phyloP scores from a whole-genome alignment of 2,888 invertebrate genomes.

The Caenorhabditis angaria region DNA sequence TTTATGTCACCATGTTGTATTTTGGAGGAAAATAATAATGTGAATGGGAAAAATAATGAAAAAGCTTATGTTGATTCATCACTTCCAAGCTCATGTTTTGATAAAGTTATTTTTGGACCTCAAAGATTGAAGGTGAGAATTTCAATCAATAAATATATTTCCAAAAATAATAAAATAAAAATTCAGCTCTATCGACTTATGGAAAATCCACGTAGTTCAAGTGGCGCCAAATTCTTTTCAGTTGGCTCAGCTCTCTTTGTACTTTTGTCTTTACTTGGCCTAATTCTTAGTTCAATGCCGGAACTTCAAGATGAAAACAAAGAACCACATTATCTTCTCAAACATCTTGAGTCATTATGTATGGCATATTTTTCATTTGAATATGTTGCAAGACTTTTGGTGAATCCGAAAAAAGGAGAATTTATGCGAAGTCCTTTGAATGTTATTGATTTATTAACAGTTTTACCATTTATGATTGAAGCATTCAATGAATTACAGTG shows the following conservation, averaged over 20 bases:
- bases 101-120: slow-evolving; percentile 55
- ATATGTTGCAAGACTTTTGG: slow-evolving; percentile 61
- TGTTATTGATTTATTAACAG: slow-evolving; percentile 68
- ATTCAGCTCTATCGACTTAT: slow-evolving; percentile 52
- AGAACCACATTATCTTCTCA: slow-evolving; percentile 52
- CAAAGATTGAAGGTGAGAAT: slow-evolving; percentile 2
- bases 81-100: slow-evolving; percentile 59
- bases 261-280: slow-evolving; percentile 63
- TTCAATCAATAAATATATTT: neutral
- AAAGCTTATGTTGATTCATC: slow-evolving; percentile 55
- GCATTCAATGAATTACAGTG: slow-evolving; percentile 56
- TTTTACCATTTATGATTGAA: slow-evolving; percentile 61
- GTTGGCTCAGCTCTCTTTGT: slow-evolving; percentile 68
- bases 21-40: slow-evolving; percentile 55
- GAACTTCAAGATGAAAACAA: slow-evolving; percentile 65
- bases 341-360: slow-evolving; percentile 52
- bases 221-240: slow-evolving; percentile 64
- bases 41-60: slow-evolving; percentile 2
- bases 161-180: slow-evolving; percentile 3
- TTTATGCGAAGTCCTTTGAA: slow-evolving; percentile 67
- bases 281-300: slow-evolving; percentile 69
- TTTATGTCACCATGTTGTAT: slow-evolving; percentile 57
- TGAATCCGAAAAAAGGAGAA: slow-evolving; percentile 62
- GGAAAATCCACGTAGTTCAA: slow-evolving; percentile 67
- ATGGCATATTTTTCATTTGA: slow-evolving; percentile 70